Base-by-base conservation (phyloP, 2,797 vertebrate genomes). In the Manis javanica region DNA sequence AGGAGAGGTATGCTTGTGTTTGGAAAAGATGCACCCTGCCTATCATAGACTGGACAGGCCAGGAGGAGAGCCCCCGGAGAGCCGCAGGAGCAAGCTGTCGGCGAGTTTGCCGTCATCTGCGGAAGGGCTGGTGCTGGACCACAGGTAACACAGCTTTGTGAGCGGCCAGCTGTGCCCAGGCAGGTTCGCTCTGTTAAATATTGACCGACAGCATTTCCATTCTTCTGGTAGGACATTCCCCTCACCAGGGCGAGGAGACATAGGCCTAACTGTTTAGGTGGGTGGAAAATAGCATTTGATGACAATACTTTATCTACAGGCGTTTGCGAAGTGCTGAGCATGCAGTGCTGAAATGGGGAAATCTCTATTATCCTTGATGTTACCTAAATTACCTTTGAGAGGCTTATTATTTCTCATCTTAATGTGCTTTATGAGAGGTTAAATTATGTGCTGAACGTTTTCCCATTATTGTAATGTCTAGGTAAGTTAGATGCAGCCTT, bases 1-100 rank as follows among this genome's bases (percentile, higher is more conserved):
- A 61, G 69, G 75, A 94, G 61, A 96, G 42, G 23, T 78, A 19
- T 64, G 42, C 24, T 91, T 15, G 0, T 61, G 57, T 79, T 92
- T 55, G 90, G 46, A 79, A 85, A 95, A 89, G 75, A 69, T 68
- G 72, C 75, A 46, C 85, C 68, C 51, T 96, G 0, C 29, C 87
- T 55, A 72, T 81, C 92, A 66, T 21, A 68, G 83, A 34, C 87
- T 69, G 81, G n/a, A 57, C 71, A 61, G 79, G 26, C 71, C 84
- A 42, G 68, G 66, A 77, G 85, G 93, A 81, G 4, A 55, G 63
- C 75, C 57, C 51, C 39, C 49, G 31, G 21, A 66, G 42, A 90
- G 21, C 42, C 61, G 29, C 10, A 26, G 71, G 55, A 83, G 72
- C 85, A 87, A 93, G 95, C n/a, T 77, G 57, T 75, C 11, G 64